Evolutionary conservation across 2,113 vertebrate species (phyloP).

Genomic region (Etheostoma spectabile): DNA sequence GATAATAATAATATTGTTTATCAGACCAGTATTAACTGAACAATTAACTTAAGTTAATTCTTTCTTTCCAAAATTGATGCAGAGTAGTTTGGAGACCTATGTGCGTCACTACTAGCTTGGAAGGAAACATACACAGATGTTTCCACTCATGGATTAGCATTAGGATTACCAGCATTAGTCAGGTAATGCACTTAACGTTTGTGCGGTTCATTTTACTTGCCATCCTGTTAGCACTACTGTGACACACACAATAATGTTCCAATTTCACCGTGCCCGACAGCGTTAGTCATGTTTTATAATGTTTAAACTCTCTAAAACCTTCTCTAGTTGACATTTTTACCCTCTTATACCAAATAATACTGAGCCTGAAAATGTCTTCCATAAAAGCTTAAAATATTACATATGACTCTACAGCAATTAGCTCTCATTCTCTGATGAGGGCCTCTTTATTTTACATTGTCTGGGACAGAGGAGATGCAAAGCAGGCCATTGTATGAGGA

Average conservation of each 20-base stretch:
- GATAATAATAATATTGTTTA: neutral
- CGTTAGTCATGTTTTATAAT: slow-evolving; percentile 29
- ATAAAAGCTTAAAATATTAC: slow-evolving; percentile 57
- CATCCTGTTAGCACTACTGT: slow-evolving; percentile 2
- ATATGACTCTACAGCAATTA: slow-evolving; percentile 62
- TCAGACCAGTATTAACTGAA: neutral
- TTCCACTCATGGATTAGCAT: neutral
- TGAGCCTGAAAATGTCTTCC: slow-evolving; percentile 42
- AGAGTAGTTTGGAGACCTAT: neutral
- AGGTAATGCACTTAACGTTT: neutral
- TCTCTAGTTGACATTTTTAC: slow-evolving; percentile 42
- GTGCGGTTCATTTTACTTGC: slow-evolving; percentile 30
- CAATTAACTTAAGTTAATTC: neutral
- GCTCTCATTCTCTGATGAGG: slow-evolving; percentile 45
- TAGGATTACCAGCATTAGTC: neutral
- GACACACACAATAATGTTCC: slow-evolving; percentile 35
- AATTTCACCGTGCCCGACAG: neutral
- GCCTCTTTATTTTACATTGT: slow-evolving; percentile 55
- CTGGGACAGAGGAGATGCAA: slow-evolving; percentile 56
- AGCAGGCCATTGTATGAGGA: slow-evolving; percentile 62
- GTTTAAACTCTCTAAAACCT: slow-evolving; percentile 46
- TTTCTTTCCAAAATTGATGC: neutral
- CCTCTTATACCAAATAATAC: slow-evolving; percentile 36
- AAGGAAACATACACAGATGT: neutral
- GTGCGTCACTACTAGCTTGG: neutral